Evolutionary conservation across 2,888 invertebrate genomes (phyloP).

Genomic region (Dicyrtoma fusca): DNA sequence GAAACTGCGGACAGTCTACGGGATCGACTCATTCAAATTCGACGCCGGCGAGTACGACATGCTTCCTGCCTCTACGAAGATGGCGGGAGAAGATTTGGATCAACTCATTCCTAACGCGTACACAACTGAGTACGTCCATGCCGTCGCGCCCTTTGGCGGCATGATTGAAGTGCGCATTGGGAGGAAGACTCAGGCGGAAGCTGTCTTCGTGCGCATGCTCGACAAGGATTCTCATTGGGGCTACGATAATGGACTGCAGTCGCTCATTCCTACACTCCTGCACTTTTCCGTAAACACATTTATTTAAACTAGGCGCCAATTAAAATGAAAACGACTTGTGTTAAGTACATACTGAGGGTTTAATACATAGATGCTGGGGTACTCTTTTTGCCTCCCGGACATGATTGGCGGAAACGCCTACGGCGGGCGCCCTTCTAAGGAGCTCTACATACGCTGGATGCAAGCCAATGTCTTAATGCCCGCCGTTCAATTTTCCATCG

Average conservation of each 20-base stretch:
- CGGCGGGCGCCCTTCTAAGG: slow-evolving; percentile 62
- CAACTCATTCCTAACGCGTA: slow-evolving; percentile 42
- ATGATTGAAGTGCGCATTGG: slow-evolving; percentile 75
- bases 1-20: slow-evolving; percentile 66
- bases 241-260: slow-evolving; percentile 60
- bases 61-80: slow-evolving; percentile 64
- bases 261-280: slow-evolving; percentile 61
- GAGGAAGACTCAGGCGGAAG: slow-evolving; percentile 64
- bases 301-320: background rate
- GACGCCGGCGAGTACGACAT: slow-evolving; percentile 79
- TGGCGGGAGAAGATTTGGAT: slow-evolving; percentile 42
- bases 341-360: background rate
- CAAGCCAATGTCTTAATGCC: slow-evolving; percentile 79
- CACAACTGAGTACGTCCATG: slow-evolving; percentile 44
- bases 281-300: slow-evolving; percentile 66
- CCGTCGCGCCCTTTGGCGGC: slow-evolving; percentile 61
- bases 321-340: background rate
- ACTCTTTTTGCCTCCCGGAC: slow-evolving; percentile 15
- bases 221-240: slow-evolving; percentile 72
- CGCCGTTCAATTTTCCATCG: slow-evolving; percentile 75
- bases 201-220: slow-evolving; percentile 73
- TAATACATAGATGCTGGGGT: slow-evolving; percentile 14
- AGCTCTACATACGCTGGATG: slow-evolving; percentile 77
- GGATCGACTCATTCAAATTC: slow-evolving; percentile 77
- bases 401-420: slow-evolving; percentile 62